These are phyloP conservation scores for Tachypleus tridentatus DNA, from an alignment of 1,140 invertebrate genomes.

Conservation along the genomic window DNA sequence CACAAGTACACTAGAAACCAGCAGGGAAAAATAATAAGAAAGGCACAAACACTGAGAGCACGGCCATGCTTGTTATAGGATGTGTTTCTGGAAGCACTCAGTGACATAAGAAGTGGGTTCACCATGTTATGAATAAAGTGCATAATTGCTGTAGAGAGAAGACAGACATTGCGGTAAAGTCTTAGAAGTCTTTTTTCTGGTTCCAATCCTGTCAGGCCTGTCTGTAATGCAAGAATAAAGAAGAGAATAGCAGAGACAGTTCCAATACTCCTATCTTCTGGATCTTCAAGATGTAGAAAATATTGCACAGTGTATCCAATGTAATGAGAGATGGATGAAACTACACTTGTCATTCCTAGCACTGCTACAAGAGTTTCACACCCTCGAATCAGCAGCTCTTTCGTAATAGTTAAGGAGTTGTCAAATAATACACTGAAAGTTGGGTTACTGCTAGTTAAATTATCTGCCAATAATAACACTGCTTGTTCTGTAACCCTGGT, in stretches of 20 bases:
- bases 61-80: constrained; percentile 61
- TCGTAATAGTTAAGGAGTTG: constrained; percentile 27
- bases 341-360: constrained; percentile 70
- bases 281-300: constrained; percentile 63
- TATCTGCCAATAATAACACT: constrained; percentile 16
- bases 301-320: constrained; percentile 77
- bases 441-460: constrained; percentile 1
- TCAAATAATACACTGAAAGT: not conserved
- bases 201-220: constrained; percentile 76
- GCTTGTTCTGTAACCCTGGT: constrained; percentile 54
- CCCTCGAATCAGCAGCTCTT: constrained; percentile 62
- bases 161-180: constrained; percentile 76
- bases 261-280: constrained; percentile 74
- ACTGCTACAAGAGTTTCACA: constrained; percentile 82
- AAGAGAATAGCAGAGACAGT: constrained; percentile 88
- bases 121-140: constrained; percentile 61
- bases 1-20: constrained; percentile 65
- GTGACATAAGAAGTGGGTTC: constrained; percentile 72
- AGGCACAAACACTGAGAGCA: constrained; percentile 65
- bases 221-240: constrained; percentile 85
- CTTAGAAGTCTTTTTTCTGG: constrained; percentile 74
- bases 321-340: constrained; percentile 69
- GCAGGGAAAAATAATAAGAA: constrained; percentile 67
- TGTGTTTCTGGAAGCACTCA: constrained; percentile 77
- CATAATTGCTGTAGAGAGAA: constrained; percentile 76